A percentile compares a stretch with the other conserved stretches of the same genome.
Evolutionary conservation across 2,888 invertebrate species (phyloP).

Genomic region (Rhingia rostrata): DNA sequence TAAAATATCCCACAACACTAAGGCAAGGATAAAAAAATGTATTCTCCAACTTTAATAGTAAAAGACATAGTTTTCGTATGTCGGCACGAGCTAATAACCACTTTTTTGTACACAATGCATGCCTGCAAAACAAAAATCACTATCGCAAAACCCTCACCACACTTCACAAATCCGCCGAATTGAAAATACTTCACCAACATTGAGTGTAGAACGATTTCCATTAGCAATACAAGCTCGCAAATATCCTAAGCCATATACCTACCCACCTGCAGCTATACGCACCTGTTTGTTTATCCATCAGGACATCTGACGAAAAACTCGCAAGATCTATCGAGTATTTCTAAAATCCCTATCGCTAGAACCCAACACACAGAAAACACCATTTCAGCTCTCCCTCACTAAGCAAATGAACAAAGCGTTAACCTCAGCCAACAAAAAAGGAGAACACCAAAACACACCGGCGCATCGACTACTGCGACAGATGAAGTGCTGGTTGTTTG

Average conservation of each 20-base stretch:
- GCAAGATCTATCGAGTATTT: constrained; percentile 33
- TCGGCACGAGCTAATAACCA: too few species aligned
- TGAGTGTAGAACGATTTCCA: neutral
- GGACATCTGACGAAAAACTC: neutral
- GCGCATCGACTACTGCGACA: constrained; percentile 8
- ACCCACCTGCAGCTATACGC: constrained; percentile 12
- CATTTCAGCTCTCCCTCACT: neutral
- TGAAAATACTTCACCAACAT: too few species aligned
- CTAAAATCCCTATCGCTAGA: constrained; percentile 43
- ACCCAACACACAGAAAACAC: constrained; percentile 24
- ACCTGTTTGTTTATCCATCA: constrained; percentile 35
- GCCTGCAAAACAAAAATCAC: too few species aligned
- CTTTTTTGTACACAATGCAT: too few species aligned
- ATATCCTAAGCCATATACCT: constrained; percentile 25
- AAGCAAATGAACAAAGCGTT: constrained; percentile 27
- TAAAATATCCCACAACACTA: too few species aligned
- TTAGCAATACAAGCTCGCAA: constrained; percentile 7
- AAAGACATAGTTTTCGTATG: too few species aligned
- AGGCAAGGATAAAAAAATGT: too few species aligned
- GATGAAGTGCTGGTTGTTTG: constrained; percentile 58
- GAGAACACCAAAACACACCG: constrained; percentile 2
- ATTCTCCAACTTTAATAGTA: too few species aligned
- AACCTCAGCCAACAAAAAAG: constrained; percentile 11
- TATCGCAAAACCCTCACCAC: too few species aligned
- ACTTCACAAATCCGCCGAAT: too few species aligned